A percentile compares a stretch with the other conserved stretches of the same genome.
These are phyloP conservation scores for Chymomyza caudatula DNA, from an alignment of 2,888 invertebrate species.

Conservation along the genomic window DNA sequence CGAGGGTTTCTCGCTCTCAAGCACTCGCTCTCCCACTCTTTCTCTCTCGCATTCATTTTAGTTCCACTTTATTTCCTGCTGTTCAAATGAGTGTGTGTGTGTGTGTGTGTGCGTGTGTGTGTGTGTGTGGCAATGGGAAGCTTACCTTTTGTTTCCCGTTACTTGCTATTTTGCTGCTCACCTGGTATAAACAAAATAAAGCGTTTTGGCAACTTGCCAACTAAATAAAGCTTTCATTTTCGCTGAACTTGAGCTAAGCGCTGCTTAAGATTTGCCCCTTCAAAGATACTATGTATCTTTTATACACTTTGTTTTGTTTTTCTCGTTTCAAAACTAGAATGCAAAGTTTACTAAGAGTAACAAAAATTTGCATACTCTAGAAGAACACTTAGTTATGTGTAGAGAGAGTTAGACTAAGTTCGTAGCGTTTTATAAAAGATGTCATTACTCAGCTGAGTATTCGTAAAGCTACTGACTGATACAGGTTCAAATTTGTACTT, in stretches of 20 bases:
- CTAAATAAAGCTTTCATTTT: constrained; percentile 54
- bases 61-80: constrained; percentile 36
- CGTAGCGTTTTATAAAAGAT: too few relatives aligned
- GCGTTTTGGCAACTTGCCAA: constrained; percentile 60
- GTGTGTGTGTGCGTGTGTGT: background rate
- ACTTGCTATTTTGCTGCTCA: constrained; percentile 44
- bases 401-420: too few relatives aligned
- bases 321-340: background rate
- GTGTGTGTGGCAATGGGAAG: constrained; percentile 38
- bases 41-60: constrained; percentile 13
- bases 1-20: background rate
- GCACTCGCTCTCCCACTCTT: constrained; percentile 9
- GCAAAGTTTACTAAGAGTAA: background rate
- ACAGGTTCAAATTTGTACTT: too few relatives aligned
- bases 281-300: background rate
- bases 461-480: too few relatives aligned
- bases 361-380: background rate
- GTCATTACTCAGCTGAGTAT: too few relatives aligned
- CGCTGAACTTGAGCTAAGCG: background rate
- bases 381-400: too few relatives aligned
- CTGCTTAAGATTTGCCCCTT: background rate
- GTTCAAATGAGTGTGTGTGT: constrained; percentile 32
- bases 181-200: constrained; percentile 49
- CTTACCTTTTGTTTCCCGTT: constrained; percentile 23
- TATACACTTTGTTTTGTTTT: background rate